Evolutionary conservation across 2,113 vertebrate genomes (phyloP), one percentile per base, ranked within the genome.

Genomic region (Rhineura floridana): DNA sequence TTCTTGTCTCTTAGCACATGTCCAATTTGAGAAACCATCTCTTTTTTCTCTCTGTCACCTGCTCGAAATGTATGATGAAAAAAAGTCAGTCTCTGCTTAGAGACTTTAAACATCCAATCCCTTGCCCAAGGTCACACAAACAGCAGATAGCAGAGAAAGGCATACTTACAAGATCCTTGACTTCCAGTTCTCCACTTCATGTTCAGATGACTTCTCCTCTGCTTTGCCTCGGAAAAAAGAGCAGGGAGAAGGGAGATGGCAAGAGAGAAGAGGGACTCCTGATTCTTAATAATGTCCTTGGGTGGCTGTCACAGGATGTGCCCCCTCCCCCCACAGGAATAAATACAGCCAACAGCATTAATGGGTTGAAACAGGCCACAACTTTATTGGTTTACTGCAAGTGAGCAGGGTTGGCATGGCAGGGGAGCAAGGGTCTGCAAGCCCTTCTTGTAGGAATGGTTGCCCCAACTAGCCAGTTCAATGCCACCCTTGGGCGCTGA

Each of bases 1-100:
- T 78, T 69, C 85, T 89, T 88, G 59, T 30, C 48, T 93, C 36
- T 90, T 85, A 88, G 83, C 28, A 44, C 62, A 89, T 44, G n/a
- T 46, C 70, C 48, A 79, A 5, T 23, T 69, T 87, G 3, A 6
- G 87, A 88, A 87, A 93, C 77, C 9, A 72, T 36, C 30, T 30
- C 30, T n/a, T 13, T 70, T 28, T 28, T 69, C 63, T 69, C 87
- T 90, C 46, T 73, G 30, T 30, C 25, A 55, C 2, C 13, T 89
- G n/a, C 11, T 81, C 23, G 90, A 62, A 72, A 42, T 67, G 39
- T 69, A 9, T n/a, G 33, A 82, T 42, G 39, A 52, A 17, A 77
- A 46, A 81, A 52, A 55, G 9, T 70, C 8, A 76, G 25, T 0
- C 0, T 0, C 10, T 48, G 63, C 15, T 83, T 83, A 73, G 4